Percentiles rank a stretch among this genome's conserved stretches.
phyloP scores from a whole-genome alignment of 2,888 invertebrate genomes.

The Flabesymbios commensalis region DNA sequence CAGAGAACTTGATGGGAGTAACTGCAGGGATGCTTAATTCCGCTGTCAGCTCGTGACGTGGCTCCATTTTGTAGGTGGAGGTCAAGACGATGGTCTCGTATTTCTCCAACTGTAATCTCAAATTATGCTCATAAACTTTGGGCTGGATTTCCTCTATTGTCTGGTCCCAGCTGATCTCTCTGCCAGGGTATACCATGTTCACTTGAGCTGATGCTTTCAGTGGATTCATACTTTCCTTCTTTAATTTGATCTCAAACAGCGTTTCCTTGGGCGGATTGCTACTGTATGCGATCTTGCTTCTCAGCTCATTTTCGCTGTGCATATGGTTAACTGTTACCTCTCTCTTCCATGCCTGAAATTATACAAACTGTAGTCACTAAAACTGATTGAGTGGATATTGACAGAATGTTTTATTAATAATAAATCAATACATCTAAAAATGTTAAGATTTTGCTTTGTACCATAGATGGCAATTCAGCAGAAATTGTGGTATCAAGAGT shows the following conservation, averaged over 20 bases:
- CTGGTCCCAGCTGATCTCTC: slow-evolving; percentile 18
- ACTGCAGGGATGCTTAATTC: slow-evolving; percentile 17
- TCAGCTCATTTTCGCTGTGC: slow-evolving; percentile 14
- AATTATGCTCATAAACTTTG: slow-evolving; percentile 17
- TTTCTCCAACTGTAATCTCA: slow-evolving; percentile 19
- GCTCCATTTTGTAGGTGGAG: slow-evolving; percentile 25
- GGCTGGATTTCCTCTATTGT: slow-evolving; percentile 14
- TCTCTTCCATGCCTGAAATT: slow-evolving; percentile 21
- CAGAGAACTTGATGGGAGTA: slow-evolving; percentile 24
- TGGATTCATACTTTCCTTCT: slow-evolving; percentile 20
- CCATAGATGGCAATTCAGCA: too few relatives aligned
- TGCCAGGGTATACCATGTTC: slow-evolving; percentile 23
- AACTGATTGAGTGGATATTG: too few relatives aligned
- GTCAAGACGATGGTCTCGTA: slow-evolving; percentile 12
- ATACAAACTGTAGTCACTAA: too few relatives aligned
- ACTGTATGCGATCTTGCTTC: slow-evolving; percentile 9
- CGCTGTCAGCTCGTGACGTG: slow-evolving; percentile 27
- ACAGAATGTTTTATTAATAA: too few relatives aligned
- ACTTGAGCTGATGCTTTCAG: slow-evolving; percentile 14
- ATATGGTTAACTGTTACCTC: slow-evolving; percentile 18
- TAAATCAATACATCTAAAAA: too few relatives aligned
- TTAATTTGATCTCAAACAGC: slow-evolving; percentile 17
- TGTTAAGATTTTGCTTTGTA: too few relatives aligned
- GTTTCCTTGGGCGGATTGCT: slow-evolving; percentile 4
- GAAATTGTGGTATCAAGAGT: slow-evolving; percentile 12